Evolutionary conservation across 2,797 vertebrate genomes (phyloP), one percentile per base, ranked within the genome.

Genomic region (Astyanax mexicanus): DNA sequence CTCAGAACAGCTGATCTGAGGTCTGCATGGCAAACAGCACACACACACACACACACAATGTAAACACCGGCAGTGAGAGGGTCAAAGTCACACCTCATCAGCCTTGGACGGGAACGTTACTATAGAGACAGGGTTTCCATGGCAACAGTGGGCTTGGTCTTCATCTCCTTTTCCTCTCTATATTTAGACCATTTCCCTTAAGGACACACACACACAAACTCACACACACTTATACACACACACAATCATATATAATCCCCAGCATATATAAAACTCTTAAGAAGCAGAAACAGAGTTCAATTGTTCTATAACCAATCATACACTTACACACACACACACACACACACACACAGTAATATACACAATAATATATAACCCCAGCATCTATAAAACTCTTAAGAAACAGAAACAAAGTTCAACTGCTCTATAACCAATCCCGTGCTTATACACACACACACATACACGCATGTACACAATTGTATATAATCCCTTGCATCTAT

Each of bases 61-160:
- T 42, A 75, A 71, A 72, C 64, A 61, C 57, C 66, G 49, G 75
- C 68, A 61, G 61, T 78, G 64, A 75, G 77, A 69, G 80, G 57
- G 47, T 65, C 66, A 81, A 68, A 77, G 74, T 76, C 77, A 80
- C 72, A 80, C 82, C 80, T 84, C 80, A 72, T 80, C 47, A 69
- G 72, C 38, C 64, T 66, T 54, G 64, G 74, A 74, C 74, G n/a
- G 57, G 80, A 81, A 45, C 61, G 80, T 84, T 81, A 69, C 82
- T 76, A 84, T 80, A 75, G 82, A 77, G 77, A 81, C 82, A 75
- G 71, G 79, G 82, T 84, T 84, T 69, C 82, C 73, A 84, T 84
- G 75, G 80, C 80, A 84, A 84, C 82, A 81, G 80, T 77, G 80
- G 82, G 82, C 78, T 84, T 81, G 77, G 80, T 78, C 82, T 79